These are phyloP conservation scores for Muscicapa adusta DNA, from an alignment of 2,113 vertebrate genomes.

Conservation along the genomic window DNA sequence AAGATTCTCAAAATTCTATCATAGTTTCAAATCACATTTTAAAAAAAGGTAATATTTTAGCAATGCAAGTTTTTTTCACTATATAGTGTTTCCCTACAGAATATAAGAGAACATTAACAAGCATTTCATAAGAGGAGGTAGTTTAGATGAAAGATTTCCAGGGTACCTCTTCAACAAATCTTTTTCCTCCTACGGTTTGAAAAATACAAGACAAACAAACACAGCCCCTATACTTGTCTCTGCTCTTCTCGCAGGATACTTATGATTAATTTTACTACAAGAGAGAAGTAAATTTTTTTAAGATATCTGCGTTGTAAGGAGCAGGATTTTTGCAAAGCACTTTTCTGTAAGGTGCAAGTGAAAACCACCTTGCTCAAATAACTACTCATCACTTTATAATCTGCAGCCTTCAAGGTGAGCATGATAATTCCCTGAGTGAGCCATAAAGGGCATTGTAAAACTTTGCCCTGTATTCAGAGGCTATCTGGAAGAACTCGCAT, in stretches of 20 bases:
- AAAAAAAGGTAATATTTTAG: not conserved
- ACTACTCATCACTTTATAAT: conserved; percentile 70
- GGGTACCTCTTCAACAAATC: not conserved
- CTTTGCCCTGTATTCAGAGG: conserved; percentile 68
- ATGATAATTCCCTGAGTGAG: conserved; percentile 53
- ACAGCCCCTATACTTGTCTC: not conserved
- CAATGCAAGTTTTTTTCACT: not conserved
- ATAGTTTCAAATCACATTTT: not conserved
- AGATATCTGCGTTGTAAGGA: not conserved
- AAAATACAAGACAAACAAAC: not conserved
- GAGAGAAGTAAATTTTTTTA: not conserved
- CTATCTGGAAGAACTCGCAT: conserved; percentile 54
- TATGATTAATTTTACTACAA: not conserved
- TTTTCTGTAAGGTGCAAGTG: not conserved
- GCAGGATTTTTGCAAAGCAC: not conserved
- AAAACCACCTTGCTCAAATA: conserved; percentile 67
- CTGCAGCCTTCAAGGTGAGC: conserved; percentile 45
- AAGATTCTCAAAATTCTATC: not conserved
- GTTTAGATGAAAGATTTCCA: not conserved
- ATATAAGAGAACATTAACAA: not conserved
- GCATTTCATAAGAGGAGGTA: not conserved
- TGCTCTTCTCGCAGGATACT: not conserved
- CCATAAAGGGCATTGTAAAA: conserved; percentile 74
- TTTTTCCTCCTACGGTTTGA: not conserved
- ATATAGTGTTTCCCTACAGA: not conserved